Base-by-base conservation (phyloP, 2,113 vertebrate genomes). In the Nymphicus hollandicus region DNA sequence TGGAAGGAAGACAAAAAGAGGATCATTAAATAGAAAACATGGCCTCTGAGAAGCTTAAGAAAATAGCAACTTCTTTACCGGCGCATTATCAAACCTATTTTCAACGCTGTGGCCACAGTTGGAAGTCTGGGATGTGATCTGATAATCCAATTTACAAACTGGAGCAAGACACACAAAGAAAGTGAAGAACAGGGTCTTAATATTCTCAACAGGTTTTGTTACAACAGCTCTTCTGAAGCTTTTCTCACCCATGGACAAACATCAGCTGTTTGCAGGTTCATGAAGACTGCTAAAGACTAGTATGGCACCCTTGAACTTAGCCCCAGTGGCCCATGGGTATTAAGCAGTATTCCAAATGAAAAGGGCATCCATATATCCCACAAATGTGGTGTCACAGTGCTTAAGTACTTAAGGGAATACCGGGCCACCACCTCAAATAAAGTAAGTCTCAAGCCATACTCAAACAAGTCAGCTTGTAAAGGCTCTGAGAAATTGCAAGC, bases 121-220 rank as follows among this genome's bases (percentile, higher is more conserved):
- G 73, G 73, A 71, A 79, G 70, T n/a, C 84, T 66, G 39, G 44
- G 84, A 80, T 82, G 78, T 11, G 70, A 94, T 72, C 66, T 79
- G 86, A 88, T 95, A 92, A 97, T 87, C 91, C 83, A 68, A 79
- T 95, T 93, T 89, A 91, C 52, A 93, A 92, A 93, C 52, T 92
- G 78, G 83, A 92, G 86, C 93, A 93, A 84, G 86, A 68, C 80
- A 86, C 43, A 64, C 69, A 53, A 81, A 58, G 68, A 63, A 79
- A 91, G 50, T 6, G 29, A 93, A 92, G 77, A 95, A 81, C 20
- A 52, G 60, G 31, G 20, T 76, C 69, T 74, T 93, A 83, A 94
- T 88, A 81, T 73, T 84, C 80, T 77, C 44, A 91, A 55, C 23
- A 52, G 80, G 47, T 68, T 77, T 63, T 63, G 68, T 74, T 49